A percentile compares a stretch with the other conserved stretches of the same genome.
phyloP scores from a whole-genome alignment of 2,113 vertebrate species.

The Eurystomus gularis region DNA sequence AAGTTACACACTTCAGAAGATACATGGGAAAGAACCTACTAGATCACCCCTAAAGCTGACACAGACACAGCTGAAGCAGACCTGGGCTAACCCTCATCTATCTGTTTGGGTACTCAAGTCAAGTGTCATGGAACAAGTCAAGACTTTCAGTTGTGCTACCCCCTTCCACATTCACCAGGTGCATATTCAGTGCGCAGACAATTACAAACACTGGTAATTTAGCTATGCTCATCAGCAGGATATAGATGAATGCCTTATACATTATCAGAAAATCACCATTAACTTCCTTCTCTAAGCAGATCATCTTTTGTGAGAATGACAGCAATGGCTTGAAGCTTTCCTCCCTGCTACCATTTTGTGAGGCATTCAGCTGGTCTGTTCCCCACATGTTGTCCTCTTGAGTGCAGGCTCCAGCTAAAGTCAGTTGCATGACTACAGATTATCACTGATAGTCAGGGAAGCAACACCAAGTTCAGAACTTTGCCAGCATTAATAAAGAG shows the following conservation, averaged over 20 bases:
- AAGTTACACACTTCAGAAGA: background rate
- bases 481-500: background rate
- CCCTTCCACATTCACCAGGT: background rate
- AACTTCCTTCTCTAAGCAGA: background rate
- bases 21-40: background rate
- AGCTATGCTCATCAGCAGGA: background rate
- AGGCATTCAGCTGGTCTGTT: background rate
- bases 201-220: background rate
- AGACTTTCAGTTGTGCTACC: background rate
- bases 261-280: background rate
- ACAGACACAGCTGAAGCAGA: background rate
- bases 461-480: background rate
- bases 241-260: background rate
- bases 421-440: background rate
- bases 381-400: background rate
- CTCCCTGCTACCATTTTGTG: background rate
- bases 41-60: background rate
- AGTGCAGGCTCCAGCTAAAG: background rate
- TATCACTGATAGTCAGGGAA: background rate
- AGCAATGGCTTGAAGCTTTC: background rate
- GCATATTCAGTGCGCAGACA: background rate
- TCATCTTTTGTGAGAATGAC: background rate
- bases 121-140: background rate
- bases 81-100: background rate
- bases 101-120: background rate